These are phyloP conservation scores for Corapipo altera DNA, from an alignment of 2,113 vertebrate species.

Conservation along the genomic window DNA sequence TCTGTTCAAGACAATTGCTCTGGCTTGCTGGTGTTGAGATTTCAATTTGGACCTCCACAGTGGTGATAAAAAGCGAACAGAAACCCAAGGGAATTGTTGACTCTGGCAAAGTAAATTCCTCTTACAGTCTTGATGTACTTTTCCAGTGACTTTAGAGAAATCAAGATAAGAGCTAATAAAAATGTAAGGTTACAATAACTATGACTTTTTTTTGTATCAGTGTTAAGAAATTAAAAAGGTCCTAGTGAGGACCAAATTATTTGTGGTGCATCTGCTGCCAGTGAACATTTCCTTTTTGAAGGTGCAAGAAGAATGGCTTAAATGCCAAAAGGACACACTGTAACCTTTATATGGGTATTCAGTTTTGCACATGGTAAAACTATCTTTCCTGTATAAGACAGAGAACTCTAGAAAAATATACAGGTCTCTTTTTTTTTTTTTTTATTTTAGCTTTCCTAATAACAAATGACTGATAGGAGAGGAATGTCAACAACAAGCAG, in stretches of 20 bases:
- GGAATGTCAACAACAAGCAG: background rate
- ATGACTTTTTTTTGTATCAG: background rate
- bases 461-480: background rate
- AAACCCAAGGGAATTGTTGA: background rate
- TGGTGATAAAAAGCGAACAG: background rate
- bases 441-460: background rate
- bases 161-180: background rate
- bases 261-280: background rate
- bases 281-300: background rate
- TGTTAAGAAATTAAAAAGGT: background rate
- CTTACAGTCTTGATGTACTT: background rate
- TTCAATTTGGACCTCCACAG: background rate
- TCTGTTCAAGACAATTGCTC: background rate
- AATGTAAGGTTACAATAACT: background rate
- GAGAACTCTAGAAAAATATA: background rate
- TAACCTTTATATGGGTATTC: background rate
- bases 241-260: background rate
- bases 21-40: background rate
- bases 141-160: background rate
- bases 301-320: background rate
- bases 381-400: background rate
- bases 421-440: too few relatives aligned
- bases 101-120: background rate
- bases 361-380: background rate
- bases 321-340: background rate